Conservation (phyloP, 2,888 invertebrate genomes). For the Flexamia atlantica region DNA sequence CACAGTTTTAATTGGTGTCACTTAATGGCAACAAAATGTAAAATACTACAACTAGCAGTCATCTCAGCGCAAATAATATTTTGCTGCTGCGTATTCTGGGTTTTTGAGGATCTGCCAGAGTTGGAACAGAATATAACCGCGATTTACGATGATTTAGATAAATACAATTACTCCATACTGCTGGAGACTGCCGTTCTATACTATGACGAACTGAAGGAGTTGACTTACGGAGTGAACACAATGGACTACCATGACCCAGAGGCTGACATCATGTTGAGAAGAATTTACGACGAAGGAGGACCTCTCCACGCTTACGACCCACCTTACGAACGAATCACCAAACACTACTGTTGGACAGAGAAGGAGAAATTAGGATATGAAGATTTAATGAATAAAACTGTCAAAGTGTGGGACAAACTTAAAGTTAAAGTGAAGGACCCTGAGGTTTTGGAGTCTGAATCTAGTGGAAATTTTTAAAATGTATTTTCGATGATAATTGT, state of each 20-base stretch:
- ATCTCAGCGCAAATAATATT: background rate
- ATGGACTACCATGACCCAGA: constrained; percentile 23
- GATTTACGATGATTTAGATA: constrained; percentile 22
- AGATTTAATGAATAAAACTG: constrained; percentile 50
- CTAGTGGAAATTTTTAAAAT: constrained; percentile 46
- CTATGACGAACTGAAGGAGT: constrained; percentile 46
- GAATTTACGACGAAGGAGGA: constrained; percentile 37
- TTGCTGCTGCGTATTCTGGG: constrained; percentile 10
- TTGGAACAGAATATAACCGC: constrained; percentile 27
- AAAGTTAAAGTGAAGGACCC: constrained; percentile 20
- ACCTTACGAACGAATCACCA: constrained; percentile 11
- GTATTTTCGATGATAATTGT: background rate
- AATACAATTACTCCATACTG: constrained; percentile 23
- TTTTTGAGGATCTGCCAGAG: constrained; percentile 43
- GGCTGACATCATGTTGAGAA: constrained; percentile 33
- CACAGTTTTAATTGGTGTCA: too few species aligned
- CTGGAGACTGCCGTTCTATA: constrained; percentile 33
- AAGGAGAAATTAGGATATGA: constrained; percentile 32
- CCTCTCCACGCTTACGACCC: constrained; percentile 40
- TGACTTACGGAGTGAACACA: background rate
- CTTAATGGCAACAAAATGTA: constrained; percentile 9
- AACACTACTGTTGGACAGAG: constrained; percentile 23
- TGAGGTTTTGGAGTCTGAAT: constrained; percentile 38
- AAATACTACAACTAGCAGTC: constrained; percentile 6
- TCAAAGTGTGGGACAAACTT: constrained; percentile 35